A percentile compares a stretch with the other conserved stretches of the same genome.
These are phyloP conservation scores for Paedocypris micromegethes DNA, from an alignment of 2,797 vertebrate species.

Conservation along the genomic window DNA sequence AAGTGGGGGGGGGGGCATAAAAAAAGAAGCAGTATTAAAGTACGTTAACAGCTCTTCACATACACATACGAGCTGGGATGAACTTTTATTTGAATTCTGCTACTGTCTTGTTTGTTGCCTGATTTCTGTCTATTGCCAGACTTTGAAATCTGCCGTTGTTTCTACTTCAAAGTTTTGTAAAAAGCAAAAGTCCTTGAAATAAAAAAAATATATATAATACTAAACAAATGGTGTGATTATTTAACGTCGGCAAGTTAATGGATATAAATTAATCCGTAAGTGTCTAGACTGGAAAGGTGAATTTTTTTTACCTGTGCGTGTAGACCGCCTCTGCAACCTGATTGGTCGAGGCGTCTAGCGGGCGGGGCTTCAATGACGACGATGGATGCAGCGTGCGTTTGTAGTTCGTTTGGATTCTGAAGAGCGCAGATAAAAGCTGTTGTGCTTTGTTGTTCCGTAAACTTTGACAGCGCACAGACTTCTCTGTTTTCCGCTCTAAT, in stretches of 20 bases:
- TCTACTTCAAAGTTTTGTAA: conserved; percentile 98
- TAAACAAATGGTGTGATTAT: no score
- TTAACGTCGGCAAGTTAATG: no score
- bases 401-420: conserved; percentile 17
- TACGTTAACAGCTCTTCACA: conserved; percentile 63
- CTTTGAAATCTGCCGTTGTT: conserved; percentile 93
- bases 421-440: conserved; percentile 18
- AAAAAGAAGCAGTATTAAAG: conserved; percentile 64
- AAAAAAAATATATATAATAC: conserved; percentile 74
- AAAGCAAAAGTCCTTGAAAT: conserved; percentile 92
- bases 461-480: background rate
- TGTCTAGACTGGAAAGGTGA: conserved; percentile 9
- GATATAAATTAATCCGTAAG: background rate
- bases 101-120: conserved; percentile 84
- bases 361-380: conserved; percentile 23
- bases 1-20: conserved; percentile 29
- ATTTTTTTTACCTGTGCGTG: conserved; percentile 15
- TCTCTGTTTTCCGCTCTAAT: no score
- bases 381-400: conserved; percentile 40
- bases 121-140: conserved; percentile 81
- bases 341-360: conserved; percentile 38
- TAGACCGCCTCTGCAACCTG: conserved; percentile 4
- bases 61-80: conserved; percentile 68
- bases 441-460: background rate
- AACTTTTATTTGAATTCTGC: conserved; percentile 66